Percentiles rank a stretch among this genome's conserved stretches.
phyloP scores from a whole-genome alignment of 2,888 invertebrate species.

The Orthosia gothica region DNA sequence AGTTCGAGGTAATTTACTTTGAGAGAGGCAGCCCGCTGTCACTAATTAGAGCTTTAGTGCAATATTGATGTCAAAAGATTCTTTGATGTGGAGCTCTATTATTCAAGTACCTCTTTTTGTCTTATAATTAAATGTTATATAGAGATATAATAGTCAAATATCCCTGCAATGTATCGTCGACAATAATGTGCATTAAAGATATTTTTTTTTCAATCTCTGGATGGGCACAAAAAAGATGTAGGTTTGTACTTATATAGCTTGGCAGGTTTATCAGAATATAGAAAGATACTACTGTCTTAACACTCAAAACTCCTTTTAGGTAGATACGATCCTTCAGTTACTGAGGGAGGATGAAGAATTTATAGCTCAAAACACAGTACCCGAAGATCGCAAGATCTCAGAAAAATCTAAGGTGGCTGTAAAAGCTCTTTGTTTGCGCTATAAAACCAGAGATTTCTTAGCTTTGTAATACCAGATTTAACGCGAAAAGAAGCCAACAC shows the following conservation, averaged over 20 bases:
- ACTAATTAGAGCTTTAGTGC: conserved; percentile 22
- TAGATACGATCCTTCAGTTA: neutral
- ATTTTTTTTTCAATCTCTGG: neutral
- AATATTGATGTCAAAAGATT: conserved; percentile 25
- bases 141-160: too few relatives aligned
- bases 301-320: neutral
- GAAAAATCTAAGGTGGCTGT: conserved; percentile 38
- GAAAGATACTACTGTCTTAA: neutral
- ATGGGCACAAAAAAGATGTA: neutral
- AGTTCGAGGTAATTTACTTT: conserved; percentile 8
- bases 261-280: neutral
- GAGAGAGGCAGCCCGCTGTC: neutral
- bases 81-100: neutral
- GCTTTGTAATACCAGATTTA: conserved; percentile 20
- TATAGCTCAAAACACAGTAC: conserved; percentile 35
- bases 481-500: conserved; percentile 20
- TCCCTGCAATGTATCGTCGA: neutral
- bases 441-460: conserved; percentile 38
- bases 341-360: conserved; percentile 23
- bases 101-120: neutral
- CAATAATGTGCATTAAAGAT: neutral
- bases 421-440: conserved; percentile 46
- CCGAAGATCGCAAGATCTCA: conserved; percentile 37
- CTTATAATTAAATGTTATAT: too few relatives aligned
- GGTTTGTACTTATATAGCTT: neutral